Percentiles rank a stretch among this genome's conserved stretches.
phyloP scores from a whole-genome alignment of 2,797 vertebrate genomes.

The Prionace glauca region DNA sequence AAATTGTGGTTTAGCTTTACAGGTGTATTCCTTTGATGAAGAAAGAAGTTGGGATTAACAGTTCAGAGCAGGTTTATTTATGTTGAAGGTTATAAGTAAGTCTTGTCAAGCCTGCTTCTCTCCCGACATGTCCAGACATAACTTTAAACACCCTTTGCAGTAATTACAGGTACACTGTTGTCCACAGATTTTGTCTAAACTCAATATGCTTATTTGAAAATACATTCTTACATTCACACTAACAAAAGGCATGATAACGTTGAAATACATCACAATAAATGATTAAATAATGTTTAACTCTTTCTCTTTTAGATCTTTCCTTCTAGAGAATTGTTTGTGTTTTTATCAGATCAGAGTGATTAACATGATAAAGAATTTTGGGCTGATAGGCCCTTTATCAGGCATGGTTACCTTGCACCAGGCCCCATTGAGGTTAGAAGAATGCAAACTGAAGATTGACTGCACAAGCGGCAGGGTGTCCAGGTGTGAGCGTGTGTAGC shows the following conservation, averaged over 20 bases:
- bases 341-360: background rate
- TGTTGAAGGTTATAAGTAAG: slow-evolving; percentile 44
- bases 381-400: background rate
- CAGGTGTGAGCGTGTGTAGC: too few relatives aligned
- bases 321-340: background rate
- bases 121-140: slow-evolving; percentile 54
- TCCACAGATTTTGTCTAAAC: background rate
- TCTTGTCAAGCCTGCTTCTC: slow-evolving; percentile 52
- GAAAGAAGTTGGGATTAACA: background rate
- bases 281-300: background rate
- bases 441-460: background rate
- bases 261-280: background rate
- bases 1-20: background rate
- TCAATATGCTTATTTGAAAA: background rate
- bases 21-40: background rate
- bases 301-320: background rate
- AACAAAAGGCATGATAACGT: background rate
- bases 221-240: background rate
- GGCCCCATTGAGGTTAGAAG: background rate
- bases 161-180: background rate
- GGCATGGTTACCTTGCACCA: background rate
- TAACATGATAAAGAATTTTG: background rate
- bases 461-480: background rate
- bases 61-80: slow-evolving; percentile 51
- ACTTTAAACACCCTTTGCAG: slow-evolving; percentile 46